Evolutionary conservation across 2,888 invertebrate genomes (phyloP).

Genomic region (Polyommatus icarus): DNA sequence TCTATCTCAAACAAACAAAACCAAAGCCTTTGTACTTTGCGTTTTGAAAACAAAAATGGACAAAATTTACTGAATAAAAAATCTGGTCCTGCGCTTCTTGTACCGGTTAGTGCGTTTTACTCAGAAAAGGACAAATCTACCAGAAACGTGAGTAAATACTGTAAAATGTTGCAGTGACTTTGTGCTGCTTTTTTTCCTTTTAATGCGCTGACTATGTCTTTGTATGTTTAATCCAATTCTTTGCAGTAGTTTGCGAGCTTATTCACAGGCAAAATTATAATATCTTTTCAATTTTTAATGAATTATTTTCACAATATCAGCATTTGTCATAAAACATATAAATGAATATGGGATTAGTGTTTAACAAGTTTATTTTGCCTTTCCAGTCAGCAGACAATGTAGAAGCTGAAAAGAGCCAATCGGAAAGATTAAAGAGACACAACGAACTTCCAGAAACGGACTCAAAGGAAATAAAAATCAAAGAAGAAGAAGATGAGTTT

Average conservation of each 20-base stretch:
- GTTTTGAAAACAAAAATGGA: not conserved
- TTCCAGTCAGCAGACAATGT: not conserved
- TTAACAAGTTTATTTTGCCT: too few species aligned
- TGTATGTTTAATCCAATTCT: not conserved
- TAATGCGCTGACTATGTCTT: not conserved
- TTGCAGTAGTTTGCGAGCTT: not conserved
- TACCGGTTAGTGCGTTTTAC: not conserved
- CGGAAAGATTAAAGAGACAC: not conserved
- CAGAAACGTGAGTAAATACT: not conserved
- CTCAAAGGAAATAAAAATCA: not conserved
- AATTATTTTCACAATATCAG: too few species aligned
- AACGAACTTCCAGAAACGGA: not conserved
- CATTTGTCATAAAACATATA: too few species aligned
- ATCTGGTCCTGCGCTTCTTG: not conserved
- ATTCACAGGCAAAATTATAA: too few species aligned
- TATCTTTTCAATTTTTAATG: too few species aligned
- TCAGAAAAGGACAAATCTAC: not conserved
- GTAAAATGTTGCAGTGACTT: too few species aligned
- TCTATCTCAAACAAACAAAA: not conserved
- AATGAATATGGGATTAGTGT: too few species aligned
- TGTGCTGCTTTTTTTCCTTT: too few species aligned
- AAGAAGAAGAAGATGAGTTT: not conserved
- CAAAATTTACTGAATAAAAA: not conserved
- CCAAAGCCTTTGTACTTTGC: not conserved
- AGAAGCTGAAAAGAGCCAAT: not conserved